Evolutionary conservation across 1,140 invertebrate genomes (phyloP).

Genomic region (Tyrophagus putrescentiae): DNA sequence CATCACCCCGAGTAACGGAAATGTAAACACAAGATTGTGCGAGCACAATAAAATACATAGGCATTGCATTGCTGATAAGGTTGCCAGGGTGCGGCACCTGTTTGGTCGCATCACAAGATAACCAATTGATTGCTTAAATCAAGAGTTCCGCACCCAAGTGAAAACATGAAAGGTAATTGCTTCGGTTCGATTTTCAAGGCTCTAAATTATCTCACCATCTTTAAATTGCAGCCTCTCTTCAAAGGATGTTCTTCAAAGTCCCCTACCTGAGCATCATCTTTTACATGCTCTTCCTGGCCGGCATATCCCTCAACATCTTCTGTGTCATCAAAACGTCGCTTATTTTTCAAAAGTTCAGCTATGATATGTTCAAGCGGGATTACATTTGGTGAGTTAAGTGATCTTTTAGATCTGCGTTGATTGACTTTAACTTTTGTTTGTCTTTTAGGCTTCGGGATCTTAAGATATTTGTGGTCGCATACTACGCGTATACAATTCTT

Average conservation of each 20-base stretch:
- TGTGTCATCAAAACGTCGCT: slow-evolving; percentile 1
- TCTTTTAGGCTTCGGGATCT: slow-evolving; percentile 9
- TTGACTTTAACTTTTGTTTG: neutral
- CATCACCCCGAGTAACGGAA: too few relatives aligned
- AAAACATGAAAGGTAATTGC: neutral
- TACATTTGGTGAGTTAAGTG: slow-evolving; percentile 12
- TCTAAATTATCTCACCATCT: neutral
- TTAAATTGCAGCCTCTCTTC: neutral
- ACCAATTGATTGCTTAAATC: too few relatives aligned
- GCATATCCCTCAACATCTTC: neutral
- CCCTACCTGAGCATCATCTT: neutral
- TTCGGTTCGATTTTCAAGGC: neutral
- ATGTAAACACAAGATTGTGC: too few relatives aligned
- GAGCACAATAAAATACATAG: too few relatives aligned
- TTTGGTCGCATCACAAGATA: too few relatives aligned
- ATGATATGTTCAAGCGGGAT: slow-evolving; percentile 7
- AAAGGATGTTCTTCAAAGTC: neutral
- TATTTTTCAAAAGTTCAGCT: neutral
- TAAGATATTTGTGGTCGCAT: neutral
- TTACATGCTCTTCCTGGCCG: neutral
- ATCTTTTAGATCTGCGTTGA: neutral
- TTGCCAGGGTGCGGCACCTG: too few relatives aligned
- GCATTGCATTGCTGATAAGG: too few relatives aligned
- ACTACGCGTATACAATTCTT: neutral
- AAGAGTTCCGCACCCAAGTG: too few relatives aligned